Base-by-base conservation (phyloP, 2,113 vertebrate genomes). In the Rhinopomastus cyanomelas region DNA sequence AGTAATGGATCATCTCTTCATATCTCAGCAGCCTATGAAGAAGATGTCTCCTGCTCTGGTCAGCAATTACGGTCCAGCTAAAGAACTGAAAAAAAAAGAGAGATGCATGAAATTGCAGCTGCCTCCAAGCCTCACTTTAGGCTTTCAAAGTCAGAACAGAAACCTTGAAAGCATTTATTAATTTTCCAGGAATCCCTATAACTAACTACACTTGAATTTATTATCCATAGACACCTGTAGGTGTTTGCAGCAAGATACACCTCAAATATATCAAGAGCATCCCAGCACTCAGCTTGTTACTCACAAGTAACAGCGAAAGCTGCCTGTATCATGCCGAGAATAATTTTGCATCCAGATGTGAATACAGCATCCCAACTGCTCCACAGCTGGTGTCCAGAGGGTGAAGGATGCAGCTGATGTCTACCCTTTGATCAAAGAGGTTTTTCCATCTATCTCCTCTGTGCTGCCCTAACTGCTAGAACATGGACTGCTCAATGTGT, bases 41-140 rank as follows among this genome's bases (percentile, higher is more conserved):
- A 72, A 83, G 14, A 55, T 32, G 85, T 78, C 80, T 95, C 46
- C 77, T 60, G 25, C 59, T 95, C 52, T 80, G n/a, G 57, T 61
- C 72, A 91, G 87, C 56, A 39, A 23, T 83, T 88, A 51, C 29
- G 16, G 22, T 75, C 46, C 27, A 85, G 55, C 9, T 59, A 75
- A 51, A 80, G 71, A 61, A 13, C 8, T 81, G 66, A 92, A 46
- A 69, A 67, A 88, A 73, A 68, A 52, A 11, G 17, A 25, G 18
- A 87, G 5, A 83, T 34, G 29, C 9, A 39, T 39, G 25, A 85
- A 86, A 79, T 29, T 1, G 72, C 8, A 46, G 16, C 8, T 64
- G 39, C 7, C 89, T 32, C 49, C 29, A 79, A 67, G 20, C 27
- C 44, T 22, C 30, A 46, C 16, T 68, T 73, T 29, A 72, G 46